Evolutionary conservation across 2,113 vertebrate genomes (phyloP).

Genomic region (Lynx canadensis): DNA sequence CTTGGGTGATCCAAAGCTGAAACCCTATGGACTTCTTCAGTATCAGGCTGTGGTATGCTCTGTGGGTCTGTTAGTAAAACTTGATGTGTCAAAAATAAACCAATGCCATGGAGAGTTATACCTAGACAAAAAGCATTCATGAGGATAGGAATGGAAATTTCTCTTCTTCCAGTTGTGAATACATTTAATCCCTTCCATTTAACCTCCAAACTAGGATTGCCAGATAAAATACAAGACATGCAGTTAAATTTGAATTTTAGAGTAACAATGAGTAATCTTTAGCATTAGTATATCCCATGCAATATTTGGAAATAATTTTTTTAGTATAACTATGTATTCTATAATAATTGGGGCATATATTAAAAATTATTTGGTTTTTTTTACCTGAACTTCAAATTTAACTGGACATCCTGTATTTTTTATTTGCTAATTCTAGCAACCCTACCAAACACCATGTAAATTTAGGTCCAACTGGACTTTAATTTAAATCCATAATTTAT

Average conservation of each 20-base stretch:
- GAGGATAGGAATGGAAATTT: not conserved
- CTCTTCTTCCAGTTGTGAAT: slow-evolving; percentile 43
- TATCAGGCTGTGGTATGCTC: not conserved
- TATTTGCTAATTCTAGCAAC: slow-evolving; percentile 41
- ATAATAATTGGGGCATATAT: not conserved
- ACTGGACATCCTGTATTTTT: slow-evolving; percentile 18
- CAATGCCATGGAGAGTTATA: fast-evolving
- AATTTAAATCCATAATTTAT: slow-evolving; percentile 12
- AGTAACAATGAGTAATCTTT: slow-evolving; percentile 39
- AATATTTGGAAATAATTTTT: not conserved
- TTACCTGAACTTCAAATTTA: slow-evolving; percentile 41
- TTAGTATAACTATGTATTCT: not conserved
- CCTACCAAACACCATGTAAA: not conserved
- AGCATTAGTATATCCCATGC: not conserved
- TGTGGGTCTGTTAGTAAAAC: not conserved
- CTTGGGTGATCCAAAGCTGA: slow-evolving; percentile 68
- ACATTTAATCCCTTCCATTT: slow-evolving; percentile 45
- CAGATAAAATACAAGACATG: slow-evolving; percentile 57
- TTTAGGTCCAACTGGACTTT: not conserved
- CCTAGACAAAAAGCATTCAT: not conserved
- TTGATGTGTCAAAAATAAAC: not conserved
- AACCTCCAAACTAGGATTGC: slow-evolving; percentile 38
- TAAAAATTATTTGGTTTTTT: not conserved
- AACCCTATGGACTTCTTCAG: slow-evolving; percentile 40
- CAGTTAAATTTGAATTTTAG: slow-evolving; percentile 61